Evolutionary conservation across 1,140 invertebrate genomes (phyloP).

Genomic region (Temnothorax nylanderi): DNA sequence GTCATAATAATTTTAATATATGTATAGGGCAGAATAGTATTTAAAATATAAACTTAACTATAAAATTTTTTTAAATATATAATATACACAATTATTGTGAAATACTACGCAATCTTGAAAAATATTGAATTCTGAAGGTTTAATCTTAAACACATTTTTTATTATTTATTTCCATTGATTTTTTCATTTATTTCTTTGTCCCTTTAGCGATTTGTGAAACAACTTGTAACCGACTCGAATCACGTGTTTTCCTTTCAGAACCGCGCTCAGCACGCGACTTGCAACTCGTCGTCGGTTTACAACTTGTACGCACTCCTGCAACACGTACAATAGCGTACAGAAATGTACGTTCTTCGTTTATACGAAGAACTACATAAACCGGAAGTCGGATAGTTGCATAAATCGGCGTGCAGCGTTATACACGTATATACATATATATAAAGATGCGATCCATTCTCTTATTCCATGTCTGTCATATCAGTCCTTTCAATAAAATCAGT

Average conservation of each 20-base stretch:
- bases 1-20: background rate
- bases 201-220: background rate
- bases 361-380: conserved; percentile 17
- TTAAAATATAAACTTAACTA: background rate
- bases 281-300: conserved; percentile 54
- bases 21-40: background rate
- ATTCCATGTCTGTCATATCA: background rate
- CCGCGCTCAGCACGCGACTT: conserved; percentile 60
- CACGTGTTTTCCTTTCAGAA: conserved; percentile 71
- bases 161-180: background rate
- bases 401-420: background rate
- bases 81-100: background rate
- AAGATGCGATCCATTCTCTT: conserved; percentile 20
- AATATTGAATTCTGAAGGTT: background rate
- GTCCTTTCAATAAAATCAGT: background rate
- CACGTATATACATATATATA: background rate
- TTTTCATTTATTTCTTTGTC: background rate
- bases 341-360: conserved; percentile 37
- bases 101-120: background rate
- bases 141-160: background rate
- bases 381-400: conserved; percentile 55
- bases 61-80: background rate
- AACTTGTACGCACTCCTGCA: conserved; percentile 10
- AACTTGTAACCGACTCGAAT: conserved; percentile 51
- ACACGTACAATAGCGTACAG: conserved; percentile 55